Conservation (phyloP, 1,140 invertebrate species). For the Pomacea maculata region DNA sequence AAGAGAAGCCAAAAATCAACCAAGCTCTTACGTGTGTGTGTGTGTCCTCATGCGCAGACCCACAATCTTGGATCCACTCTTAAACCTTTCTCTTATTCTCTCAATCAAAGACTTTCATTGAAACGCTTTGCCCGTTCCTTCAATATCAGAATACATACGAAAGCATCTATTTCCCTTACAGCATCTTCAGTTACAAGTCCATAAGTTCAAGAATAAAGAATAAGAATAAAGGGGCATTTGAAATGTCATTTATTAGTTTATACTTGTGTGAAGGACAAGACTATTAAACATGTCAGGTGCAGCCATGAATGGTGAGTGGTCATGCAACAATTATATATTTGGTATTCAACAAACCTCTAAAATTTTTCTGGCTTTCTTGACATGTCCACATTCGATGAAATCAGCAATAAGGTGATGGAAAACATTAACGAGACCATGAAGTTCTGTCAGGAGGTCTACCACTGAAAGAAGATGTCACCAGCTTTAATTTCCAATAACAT, state of each 20-base stretch:
- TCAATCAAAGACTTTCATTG: background rate
- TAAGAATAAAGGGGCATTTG: too few relatives aligned
- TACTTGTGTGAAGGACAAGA: too few relatives aligned
- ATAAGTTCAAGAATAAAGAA: too few relatives aligned
- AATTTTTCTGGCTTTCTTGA: slow-evolving; percentile 82
- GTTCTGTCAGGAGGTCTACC: slow-evolving; percentile 78
- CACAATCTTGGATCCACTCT: background rate
- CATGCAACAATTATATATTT: too few relatives aligned
- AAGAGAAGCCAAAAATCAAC: background rate
- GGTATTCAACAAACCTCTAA: slow-evolving; percentile 68
- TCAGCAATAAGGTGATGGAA: slow-evolving; percentile 82
- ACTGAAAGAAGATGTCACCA: slow-evolving; percentile 58
- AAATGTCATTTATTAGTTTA: too few relatives aligned
- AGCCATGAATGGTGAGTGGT: too few relatives aligned
- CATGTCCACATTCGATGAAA: slow-evolving; percentile 80
- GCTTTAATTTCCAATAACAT: background rate
- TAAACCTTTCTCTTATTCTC: background rate
- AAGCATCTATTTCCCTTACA: background rate
- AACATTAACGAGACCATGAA: slow-evolving; percentile 84
- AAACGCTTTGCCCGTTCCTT: background rate
- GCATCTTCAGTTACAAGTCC: too few relatives aligned
- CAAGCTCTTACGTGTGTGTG: too few relatives aligned
- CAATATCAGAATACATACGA: slow-evolving; percentile 1
- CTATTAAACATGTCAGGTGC: too few relatives aligned
- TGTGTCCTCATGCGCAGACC: too few relatives aligned